Evolutionary conservation across 2,113 vertebrate genomes (phyloP).

Genomic region (Nibea albiflora): DNA sequence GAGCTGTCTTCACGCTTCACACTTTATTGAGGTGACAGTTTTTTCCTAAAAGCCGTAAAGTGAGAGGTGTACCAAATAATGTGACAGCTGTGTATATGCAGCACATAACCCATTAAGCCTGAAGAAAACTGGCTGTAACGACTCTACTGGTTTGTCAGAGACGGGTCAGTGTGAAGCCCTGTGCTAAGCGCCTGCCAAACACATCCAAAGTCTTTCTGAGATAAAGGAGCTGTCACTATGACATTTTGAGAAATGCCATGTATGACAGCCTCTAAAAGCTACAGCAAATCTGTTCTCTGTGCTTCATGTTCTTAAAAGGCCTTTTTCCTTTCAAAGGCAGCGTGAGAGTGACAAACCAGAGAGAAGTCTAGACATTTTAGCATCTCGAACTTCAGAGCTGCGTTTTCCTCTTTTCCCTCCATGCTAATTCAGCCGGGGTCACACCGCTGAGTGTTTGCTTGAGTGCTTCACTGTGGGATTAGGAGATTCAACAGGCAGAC

Average conservation of each 20-base stretch:
- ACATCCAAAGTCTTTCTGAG: constrained; percentile 52
- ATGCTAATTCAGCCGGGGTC: constrained; percentile 68
- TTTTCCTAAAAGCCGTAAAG: constrained; percentile 18
- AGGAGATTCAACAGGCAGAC: constrained; percentile 67
- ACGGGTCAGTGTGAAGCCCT: constrained; percentile 51
- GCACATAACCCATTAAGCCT: constrained; percentile 35
- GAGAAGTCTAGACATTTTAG: constrained; percentile 64
- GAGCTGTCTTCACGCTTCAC: neutral
- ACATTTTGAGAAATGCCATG: constrained; percentile 73
- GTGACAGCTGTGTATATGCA: constrained; percentile 10
- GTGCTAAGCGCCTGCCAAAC: constrained; percentile 63
- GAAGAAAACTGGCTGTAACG: constrained; percentile 48
- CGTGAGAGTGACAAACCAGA: constrained; percentile 61
- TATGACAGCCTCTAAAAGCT: constrained; percentile 69
- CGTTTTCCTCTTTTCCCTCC: constrained; percentile 12
- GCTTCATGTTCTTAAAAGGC: constrained; percentile 63
- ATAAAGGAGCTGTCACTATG: constrained; percentile 66
- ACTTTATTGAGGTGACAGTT: neutral
- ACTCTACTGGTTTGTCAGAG: constrained; percentile 40
- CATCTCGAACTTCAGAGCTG: constrained; percentile 48
- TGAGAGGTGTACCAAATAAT: constrained; percentile 10
- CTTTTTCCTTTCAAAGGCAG: constrained; percentile 53
- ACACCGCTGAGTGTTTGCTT: constrained; percentile 66
- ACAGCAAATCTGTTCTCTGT: constrained; percentile 49
- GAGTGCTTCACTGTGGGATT: constrained; percentile 72